Conservation (phyloP, 2,113 vertebrate genomes). For the Chlorodrepanis virens region DNA sequence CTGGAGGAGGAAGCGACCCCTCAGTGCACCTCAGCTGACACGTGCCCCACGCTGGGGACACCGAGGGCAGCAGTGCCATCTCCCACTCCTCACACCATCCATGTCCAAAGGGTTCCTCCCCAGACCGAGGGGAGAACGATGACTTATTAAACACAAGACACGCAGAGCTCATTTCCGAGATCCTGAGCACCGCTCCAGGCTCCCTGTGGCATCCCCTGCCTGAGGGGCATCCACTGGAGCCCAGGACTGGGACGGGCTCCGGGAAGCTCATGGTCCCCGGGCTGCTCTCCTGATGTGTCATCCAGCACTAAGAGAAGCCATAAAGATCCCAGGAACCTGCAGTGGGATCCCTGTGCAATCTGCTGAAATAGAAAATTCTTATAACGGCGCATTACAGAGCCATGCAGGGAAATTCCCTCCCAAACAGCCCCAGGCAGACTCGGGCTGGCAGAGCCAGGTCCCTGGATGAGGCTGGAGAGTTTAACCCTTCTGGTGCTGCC, state of each 20-base stretch:
- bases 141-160: background rate
- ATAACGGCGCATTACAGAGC: background rate
- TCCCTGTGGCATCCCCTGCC: background rate
- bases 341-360: background rate
- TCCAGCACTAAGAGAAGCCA: background rate
- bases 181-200: background rate
- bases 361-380: background rate
- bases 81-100: fast-evolving
- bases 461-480: background rate
- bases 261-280: background rate
- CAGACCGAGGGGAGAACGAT: background rate
- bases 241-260: background rate
- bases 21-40: fast-evolving
- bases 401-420: background rate
- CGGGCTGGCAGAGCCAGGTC: background rate
- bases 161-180: background rate
- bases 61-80: background rate
- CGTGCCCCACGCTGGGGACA: background rate
- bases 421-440: background rate
- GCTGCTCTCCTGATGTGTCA: background rate
- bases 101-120: background rate
- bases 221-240: background rate
- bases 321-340: background rate
- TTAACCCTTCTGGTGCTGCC: background rate
- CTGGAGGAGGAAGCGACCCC: background rate